Base-by-base conservation (phyloP, 2,113 vertebrate species). In the Bambusicola thoracicus region DNA sequence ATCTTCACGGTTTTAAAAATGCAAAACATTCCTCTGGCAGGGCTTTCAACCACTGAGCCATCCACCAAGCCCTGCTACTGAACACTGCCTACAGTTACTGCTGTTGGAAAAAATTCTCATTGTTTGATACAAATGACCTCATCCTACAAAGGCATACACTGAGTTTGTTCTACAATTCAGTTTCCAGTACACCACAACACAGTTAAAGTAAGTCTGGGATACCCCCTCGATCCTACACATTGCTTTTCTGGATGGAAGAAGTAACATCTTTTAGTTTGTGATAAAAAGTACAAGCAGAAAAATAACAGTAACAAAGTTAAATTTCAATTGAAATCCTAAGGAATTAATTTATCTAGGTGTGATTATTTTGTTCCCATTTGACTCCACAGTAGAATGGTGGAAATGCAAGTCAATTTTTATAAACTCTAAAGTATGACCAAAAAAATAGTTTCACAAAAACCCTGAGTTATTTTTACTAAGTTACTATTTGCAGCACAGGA, bases 61-160 rank as follows among this genome's bases (percentile, higher is more conserved):
- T 66, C 51, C 92, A 91, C 49, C 0, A 0, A 51, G 41, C 85
- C 63, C 67, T 89, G 86, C 67, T 59, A 94, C 38, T 34, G 75
- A 73, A 19, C 74, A 93, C 87, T 76, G 93, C 65, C 90, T 90
- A 88, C 10, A 89, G 67, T 74, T 83, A 91, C 79, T 83, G 75
- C 72, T 85, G 76, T 4, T 70, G 68, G 76, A 93, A 93, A 96
- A 95, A 94, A 83, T 24, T 63, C 76, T 61, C 65, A 83, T 70
- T 85, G 87, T 43, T 86, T 94, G 90, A 88, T 14, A 88, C 9
- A 87, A 59, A 67, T 75, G 61, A 95, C 76, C 32, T 89, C 87
- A 72, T 83, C 41, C 87, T 89, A 89, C 41, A 93, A 77, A 94
- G 49, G 86, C 46, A 80, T 24, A 87, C 34, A 91, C 11, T 85